These are phyloP conservation scores for Acanthurus leucopareius DNA, from an alignment of 2,797 vertebrate genomes.

Conservation along the genomic window DNA sequence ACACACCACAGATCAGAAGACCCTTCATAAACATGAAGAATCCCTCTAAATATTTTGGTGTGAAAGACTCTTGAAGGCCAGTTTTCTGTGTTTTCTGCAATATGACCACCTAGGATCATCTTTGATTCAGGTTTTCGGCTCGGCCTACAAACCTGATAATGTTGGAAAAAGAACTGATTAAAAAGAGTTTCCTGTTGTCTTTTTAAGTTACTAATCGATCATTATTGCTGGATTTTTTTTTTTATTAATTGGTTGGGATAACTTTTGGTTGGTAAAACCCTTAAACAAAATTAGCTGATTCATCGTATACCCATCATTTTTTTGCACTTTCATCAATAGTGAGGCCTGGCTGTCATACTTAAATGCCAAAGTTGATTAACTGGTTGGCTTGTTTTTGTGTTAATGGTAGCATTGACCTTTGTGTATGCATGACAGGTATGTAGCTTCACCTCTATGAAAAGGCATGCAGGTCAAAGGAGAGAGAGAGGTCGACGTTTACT, in stretches of 20 bases:
- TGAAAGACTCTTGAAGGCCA: slow-evolving; percentile 57
- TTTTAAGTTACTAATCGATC: neutral
- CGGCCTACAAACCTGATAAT: neutral
- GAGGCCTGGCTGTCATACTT: neutral
- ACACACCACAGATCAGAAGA: slow-evolving; percentile 66
- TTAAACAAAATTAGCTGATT: slow-evolving; percentile 8
- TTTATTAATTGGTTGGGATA: neutral
- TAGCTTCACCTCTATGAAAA: slow-evolving; percentile 48
- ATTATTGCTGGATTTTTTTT: neutral
- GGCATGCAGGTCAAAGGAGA: slow-evolving; percentile 39
- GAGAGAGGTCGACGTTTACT: slow-evolving; percentile 35
- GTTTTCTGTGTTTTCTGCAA: slow-evolving; percentile 67
- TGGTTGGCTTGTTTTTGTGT: slow-evolving; percentile 62
- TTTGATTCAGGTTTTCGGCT: slow-evolving; percentile 52
- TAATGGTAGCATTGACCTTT: slow-evolving; percentile 53
- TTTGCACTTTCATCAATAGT: neutral
- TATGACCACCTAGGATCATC: slow-evolving; percentile 64
- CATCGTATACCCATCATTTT: neutral
- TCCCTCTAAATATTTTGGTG: slow-evolving; percentile 66
- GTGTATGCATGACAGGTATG: slow-evolving; percentile 64
- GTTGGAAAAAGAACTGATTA: neutral
- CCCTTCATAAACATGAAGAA: slow-evolving; percentile 69
- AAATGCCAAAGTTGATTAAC: slow-evolving; percentile 32
- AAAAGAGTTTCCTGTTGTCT: slow-evolving; percentile 10
- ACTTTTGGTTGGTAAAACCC: slow-evolving; percentile 2